Evolutionary conservation across 1,140 invertebrate species (phyloP).

Genomic region (Psix sp.): DNA sequence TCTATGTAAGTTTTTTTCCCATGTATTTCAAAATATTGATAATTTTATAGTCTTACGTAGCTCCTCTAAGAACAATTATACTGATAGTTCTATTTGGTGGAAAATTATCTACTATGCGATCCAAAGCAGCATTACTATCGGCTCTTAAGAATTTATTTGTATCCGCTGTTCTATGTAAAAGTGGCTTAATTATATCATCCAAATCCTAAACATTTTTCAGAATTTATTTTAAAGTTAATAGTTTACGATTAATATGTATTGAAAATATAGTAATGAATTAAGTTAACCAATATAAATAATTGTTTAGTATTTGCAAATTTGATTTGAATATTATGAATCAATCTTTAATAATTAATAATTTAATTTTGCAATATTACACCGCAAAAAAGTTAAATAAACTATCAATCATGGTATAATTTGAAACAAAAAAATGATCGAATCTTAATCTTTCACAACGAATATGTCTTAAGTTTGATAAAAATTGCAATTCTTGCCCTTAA

Average conservation of each 20-base stretch:
- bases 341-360: too few species aligned
- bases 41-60: constrained; percentile 76
- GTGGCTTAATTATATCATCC: constrained; percentile 87
- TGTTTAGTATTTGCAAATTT: too few species aligned
- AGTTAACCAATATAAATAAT: not conserved
- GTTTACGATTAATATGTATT: too few species aligned
- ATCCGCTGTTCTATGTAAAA: constrained; percentile 92
- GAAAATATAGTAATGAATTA: too few species aligned
- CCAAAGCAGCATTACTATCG: constrained; percentile 89
- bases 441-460: too few species aligned
- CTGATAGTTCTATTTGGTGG: constrained; percentile 79
- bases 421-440: too few species aligned
- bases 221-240: constrained; percentile 3
- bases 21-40: not conserved
- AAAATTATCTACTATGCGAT: constrained; percentile 85
- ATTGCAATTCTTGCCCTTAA: too few species aligned
- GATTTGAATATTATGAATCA: too few species aligned
- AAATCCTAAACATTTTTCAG: constrained; percentile 81
- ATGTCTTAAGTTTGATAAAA: too few species aligned
- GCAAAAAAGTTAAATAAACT: too few species aligned
- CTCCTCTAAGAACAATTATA: constrained; percentile 80
- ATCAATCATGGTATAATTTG: too few species aligned
- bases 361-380: too few species aligned
- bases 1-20: not conserved
- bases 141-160: constrained; percentile 94